Percentiles rank a stretch among this genome's conserved stretches.
These are phyloP conservation scores for Squalus acanthias DNA, from an alignment of 2,797 vertebrate genomes.

Conservation along the genomic window DNA sequence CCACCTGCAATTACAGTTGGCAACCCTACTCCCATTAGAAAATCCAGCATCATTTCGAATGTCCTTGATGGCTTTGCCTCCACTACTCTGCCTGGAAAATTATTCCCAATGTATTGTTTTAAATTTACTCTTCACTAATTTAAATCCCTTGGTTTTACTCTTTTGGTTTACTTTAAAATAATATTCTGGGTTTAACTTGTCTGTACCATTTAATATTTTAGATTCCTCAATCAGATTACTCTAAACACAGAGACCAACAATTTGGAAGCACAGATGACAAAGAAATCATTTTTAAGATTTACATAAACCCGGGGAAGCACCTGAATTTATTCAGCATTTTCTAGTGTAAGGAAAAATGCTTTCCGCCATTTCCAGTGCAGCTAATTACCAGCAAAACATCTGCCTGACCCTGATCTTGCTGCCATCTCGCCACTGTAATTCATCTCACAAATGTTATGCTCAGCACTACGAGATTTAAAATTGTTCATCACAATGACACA, in stretches of 20 bases:
- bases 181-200: background rate
- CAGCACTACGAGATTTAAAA: background rate
- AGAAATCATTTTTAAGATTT: background rate
- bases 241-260: background rate
- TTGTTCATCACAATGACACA: background rate
- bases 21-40: background rate
- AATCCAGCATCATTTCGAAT: background rate
- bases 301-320: background rate
- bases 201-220: background rate
- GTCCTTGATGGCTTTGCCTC: background rate
- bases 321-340: background rate
- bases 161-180: background rate
- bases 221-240: background rate
- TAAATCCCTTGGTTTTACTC: background rate
- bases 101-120: background rate
- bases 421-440: background rate
- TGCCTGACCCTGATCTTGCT: background rate
- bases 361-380: background rate
- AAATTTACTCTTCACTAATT: background rate
- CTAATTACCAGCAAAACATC: background rate
- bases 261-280: background rate
- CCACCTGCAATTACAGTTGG: background rate
- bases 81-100: background rate
- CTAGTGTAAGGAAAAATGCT: background rate
- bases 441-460: background rate